Evolutionary conservation across 1,140 invertebrate species (phyloP).

Genomic region (Euura saliciscinereae): DNA sequence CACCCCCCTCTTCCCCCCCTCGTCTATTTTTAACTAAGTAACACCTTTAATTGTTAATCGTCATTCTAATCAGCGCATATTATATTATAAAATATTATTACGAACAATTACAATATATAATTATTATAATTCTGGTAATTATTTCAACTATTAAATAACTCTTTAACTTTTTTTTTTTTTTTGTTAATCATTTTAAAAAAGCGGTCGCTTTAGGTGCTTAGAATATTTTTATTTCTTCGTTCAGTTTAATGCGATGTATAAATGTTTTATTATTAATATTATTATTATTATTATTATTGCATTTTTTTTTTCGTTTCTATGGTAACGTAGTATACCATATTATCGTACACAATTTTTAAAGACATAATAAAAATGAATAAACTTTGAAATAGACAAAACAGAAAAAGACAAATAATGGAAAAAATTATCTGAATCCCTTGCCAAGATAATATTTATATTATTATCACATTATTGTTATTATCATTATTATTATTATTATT

Average conservation of each 20-base stretch:
- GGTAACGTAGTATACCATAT: no score
- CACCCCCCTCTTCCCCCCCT: conserved; percentile 26
- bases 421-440: no score
- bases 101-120: not conserved
- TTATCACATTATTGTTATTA: no score
- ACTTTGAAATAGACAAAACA: no score
- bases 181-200: conserved; percentile 2
- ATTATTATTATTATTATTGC: no score
- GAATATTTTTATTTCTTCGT: not conserved
- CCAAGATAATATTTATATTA: no score
- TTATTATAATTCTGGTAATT: not conserved
- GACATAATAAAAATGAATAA: no score
- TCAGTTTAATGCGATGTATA: not conserved
- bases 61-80: conserved; percentile 46
- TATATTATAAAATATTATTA: not conserved
- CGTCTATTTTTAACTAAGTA: conserved; percentile 54
- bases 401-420: no score
- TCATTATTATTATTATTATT: not conserved
- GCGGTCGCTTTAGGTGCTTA: not conserved
- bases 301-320: no score
- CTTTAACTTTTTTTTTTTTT: not conserved
- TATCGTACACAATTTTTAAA: no score
- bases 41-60: conserved; percentile 46
- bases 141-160: no score
- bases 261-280: no score